Evolutionary conservation across 2,113 vertebrate species (phyloP).

Genomic region (Progne subis): DNA sequence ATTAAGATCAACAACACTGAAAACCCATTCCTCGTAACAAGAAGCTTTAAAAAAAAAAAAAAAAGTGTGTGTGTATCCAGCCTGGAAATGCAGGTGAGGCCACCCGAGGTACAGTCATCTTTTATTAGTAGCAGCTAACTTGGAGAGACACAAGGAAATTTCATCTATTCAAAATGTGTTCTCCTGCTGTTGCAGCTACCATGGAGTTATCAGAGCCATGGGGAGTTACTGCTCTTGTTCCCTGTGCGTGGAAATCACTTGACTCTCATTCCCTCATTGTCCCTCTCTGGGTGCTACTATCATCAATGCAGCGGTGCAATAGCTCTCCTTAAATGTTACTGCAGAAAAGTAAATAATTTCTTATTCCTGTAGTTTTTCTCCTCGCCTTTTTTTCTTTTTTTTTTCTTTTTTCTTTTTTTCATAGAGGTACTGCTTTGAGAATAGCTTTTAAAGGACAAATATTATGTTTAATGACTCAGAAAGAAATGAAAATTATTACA

Average conservation of each 20-base stretch:
- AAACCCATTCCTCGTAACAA: neutral
- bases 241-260: neutral
- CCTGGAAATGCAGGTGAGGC: neutral
- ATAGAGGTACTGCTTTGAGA: neutral
- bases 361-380: neutral
- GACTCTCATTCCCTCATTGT: neutral
- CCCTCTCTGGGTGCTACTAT: neutral
- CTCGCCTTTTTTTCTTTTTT: neutral
- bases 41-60: neutral
- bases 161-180: neutral
- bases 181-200: neutral
- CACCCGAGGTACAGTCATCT: neutral
- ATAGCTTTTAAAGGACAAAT: neutral
- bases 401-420: neutral
- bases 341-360: neutral
- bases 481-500: neutral
- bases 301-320: neutral
- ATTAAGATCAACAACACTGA: neutral
- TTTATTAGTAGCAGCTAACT: neutral
- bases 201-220: neutral
- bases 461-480: neutral
- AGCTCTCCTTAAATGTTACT: neutral
- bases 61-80: neutral
- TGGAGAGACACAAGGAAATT: neutral
- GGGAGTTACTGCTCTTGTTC: neutral